Percentiles rank a stretch among this genome's conserved stretches.
These are phyloP conservation scores for Asteroscopus sphinx DNA, from an alignment of 2,888 invertebrate species.

Conservation along the genomic window DNA sequence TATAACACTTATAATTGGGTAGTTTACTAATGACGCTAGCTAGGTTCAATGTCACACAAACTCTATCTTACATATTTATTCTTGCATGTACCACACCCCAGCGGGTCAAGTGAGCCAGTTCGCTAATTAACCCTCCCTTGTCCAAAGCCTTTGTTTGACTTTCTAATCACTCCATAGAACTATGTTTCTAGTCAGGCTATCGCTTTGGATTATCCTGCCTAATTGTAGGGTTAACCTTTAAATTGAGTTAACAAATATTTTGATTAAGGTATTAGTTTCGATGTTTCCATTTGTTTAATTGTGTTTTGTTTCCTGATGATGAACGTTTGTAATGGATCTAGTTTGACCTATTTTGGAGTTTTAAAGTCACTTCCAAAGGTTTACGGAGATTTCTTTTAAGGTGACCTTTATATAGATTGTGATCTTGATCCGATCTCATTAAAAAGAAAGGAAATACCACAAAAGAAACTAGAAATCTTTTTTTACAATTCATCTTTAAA, in stretches of 20 bases:
- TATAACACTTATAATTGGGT: no score
- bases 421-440: no score
- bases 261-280: slow-evolving; percentile 37
- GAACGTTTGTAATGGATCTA: background rate
- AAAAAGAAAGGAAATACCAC: no score
- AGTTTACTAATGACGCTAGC: no score
- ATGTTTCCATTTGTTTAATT: slow-evolving; percentile 23
- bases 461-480: no score
- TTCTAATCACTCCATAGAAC: slow-evolving; percentile 68
- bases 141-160: slow-evolving; percentile 67
- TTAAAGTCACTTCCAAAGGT: no score
- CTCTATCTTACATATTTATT: slow-evolving; percentile 19
- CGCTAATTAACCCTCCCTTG: slow-evolving; percentile 65
- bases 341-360: background rate
- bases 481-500: no score
- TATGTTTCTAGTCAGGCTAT: slow-evolving; percentile 58
- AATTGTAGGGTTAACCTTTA: slow-evolving; percentile 52
- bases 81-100: slow-evolving; percentile 41
- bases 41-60: no score
- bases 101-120: slow-evolving; percentile 54
- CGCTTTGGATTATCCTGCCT: slow-evolving; percentile 42
- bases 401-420: no score
- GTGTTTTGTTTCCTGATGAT: slow-evolving; percentile 19
- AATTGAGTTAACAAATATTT: slow-evolving; percentile 56
- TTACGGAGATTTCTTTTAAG: no score